Evolutionary conservation across 1,140 invertebrate genomes (phyloP).

Genomic region (Dreissena polymorpha): DNA sequence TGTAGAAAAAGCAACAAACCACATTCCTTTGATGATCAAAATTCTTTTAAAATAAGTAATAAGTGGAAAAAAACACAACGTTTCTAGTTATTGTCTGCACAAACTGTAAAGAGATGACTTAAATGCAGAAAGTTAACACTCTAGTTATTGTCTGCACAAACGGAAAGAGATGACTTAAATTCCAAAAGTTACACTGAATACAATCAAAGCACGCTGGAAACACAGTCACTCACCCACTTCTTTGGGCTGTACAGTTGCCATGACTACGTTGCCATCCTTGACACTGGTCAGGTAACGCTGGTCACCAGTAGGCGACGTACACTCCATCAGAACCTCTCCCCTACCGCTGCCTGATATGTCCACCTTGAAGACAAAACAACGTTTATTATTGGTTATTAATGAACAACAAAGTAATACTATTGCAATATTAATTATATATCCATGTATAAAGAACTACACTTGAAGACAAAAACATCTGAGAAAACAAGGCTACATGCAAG

Average conservation of each 20-base stretch:
- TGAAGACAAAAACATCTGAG: neutral
- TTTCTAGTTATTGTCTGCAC: no score
- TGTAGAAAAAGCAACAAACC: no score
- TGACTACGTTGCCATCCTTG: slow-evolving; percentile 14
- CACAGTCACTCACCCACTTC: slow-evolving; percentile 50
- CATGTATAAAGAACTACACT: no score
- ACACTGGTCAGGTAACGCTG: slow-evolving; percentile 38
- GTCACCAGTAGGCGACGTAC: slow-evolving; percentile 45
- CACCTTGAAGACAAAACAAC: neutral
- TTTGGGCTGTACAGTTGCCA: slow-evolving; percentile 53
- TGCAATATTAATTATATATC: neutral
- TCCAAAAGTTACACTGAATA: no score
- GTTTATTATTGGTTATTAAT: neutral
- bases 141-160: no score
- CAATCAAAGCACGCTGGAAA: no score
- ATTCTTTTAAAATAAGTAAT: no score
- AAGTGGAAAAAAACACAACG: no score
- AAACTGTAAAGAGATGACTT: neutral
- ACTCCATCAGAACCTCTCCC: slow-evolving; percentile 54
- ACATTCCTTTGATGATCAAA: no score
- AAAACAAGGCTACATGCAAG: no score
- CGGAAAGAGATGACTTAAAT: no score
- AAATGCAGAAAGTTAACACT: neutral
- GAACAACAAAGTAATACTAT: neutral
- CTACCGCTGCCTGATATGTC: slow-evolving; percentile 39